A percentile compares a stretch with the other conserved stretches of the same genome.
These are phyloP conservation scores for Tetrao urogallus DNA, from an alignment of 2,113 vertebrate genomes.

Conservation along the genomic window DNA sequence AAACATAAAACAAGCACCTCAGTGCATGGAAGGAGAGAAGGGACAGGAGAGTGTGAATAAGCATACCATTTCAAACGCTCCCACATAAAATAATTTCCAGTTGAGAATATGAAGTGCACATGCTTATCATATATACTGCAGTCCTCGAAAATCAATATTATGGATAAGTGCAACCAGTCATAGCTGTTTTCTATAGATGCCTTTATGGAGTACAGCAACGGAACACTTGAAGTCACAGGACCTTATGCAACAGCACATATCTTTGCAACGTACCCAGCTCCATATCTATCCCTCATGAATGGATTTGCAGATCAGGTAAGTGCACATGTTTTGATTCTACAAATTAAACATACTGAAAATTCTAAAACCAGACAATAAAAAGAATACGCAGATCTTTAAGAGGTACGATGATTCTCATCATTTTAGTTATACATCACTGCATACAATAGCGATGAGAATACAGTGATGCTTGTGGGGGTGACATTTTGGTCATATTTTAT, in stretches of 20 bases:
- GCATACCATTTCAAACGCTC: neutral
- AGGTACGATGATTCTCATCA: neutral
- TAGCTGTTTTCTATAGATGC: conserved; percentile 81
- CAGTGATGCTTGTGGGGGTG: neutral
- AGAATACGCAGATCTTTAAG: neutral
- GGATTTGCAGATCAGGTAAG: conserved; percentile 94
- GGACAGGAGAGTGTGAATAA: neutral
- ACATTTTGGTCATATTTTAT: neutral
- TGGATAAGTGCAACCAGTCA: neutral
- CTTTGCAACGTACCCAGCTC: conserved; percentile 92
- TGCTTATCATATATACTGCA: neutral
- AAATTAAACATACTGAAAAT: neutral
- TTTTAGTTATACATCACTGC: neutral
- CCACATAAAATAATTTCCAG: neutral
- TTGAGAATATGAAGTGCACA: neutral
- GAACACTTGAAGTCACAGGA: conserved; percentile 82
- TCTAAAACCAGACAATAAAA: neutral
- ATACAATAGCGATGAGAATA: neutral
- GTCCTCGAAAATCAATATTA: neutral
- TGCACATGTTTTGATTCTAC: neutral
- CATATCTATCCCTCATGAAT: conserved; percentile 85
- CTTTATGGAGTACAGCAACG: conserved; percentile 84
- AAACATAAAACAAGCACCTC: neutral
- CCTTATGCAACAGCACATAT: conserved; percentile 91
- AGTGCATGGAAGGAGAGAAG: neutral